Conservation (phyloP, 2,113 vertebrate genomes). For the Leptosomus discolor region DNA sequence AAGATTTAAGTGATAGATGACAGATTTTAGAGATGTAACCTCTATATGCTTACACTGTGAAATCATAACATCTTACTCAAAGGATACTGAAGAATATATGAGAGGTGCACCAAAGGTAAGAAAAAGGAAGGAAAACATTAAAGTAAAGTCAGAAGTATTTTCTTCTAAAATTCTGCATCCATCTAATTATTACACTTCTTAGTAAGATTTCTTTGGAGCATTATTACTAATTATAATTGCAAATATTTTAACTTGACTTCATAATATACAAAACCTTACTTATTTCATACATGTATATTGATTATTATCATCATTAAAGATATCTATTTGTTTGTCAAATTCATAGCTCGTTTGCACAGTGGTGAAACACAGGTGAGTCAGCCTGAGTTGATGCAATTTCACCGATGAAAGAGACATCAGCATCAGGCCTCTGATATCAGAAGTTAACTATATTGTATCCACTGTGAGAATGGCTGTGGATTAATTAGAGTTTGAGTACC, state of each 20-base stretch:
- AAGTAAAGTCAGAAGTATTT: not conserved
- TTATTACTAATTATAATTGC: not conserved
- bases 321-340: not conserved
- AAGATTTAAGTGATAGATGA: not conserved
- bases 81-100: not conserved
- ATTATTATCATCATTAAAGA: not conserved
- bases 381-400: not conserved
- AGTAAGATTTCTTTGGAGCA: not conserved
- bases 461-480: not conserved
- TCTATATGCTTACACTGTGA: not conserved
- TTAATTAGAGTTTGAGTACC: not conserved
- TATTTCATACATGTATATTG: not conserved
- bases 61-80: not conserved
- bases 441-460: not conserved
- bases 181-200: not conserved
- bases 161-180: not conserved
- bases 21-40: not conserved
- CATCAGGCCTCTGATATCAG: not conserved
- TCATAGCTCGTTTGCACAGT: not conserved
- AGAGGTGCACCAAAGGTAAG: not conserved
- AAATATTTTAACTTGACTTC: not conserved
- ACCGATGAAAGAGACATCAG: not conserved
- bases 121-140: not conserved
- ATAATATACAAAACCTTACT: not conserved
- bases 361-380: not conserved